These are phyloP conservation scores for Aricia artaxerxes DNA, from an alignment of 2,888 invertebrate genomes.

Conservation along the genomic window DNA sequence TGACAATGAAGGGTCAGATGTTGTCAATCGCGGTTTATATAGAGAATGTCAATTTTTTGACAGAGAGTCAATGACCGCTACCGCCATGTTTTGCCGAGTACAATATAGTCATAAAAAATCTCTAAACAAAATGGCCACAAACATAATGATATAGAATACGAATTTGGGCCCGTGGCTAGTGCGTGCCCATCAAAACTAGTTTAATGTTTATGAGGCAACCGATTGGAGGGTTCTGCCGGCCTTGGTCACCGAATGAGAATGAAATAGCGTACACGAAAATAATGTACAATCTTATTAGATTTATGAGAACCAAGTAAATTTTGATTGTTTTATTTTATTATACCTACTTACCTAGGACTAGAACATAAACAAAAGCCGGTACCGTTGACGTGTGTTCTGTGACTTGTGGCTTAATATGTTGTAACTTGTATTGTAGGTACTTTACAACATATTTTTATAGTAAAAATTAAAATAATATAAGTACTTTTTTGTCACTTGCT, in stretches of 20 bases:
- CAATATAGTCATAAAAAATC: background rate
- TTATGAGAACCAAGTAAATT: background rate
- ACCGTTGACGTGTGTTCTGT: too few species aligned
- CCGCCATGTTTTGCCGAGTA: too few species aligned
- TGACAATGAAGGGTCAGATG: too few species aligned
- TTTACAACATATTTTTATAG: too few species aligned
- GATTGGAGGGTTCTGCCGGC: background rate
- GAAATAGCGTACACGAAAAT: background rate
- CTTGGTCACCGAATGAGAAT: background rate
- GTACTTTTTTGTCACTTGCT: too few species aligned
- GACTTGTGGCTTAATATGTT: too few species aligned
- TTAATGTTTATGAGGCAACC: constrained; percentile 1
- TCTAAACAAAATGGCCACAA: background rate
- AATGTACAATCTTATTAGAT: background rate
- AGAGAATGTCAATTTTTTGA: too few species aligned
- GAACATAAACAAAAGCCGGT: background rate
- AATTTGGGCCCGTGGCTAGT: background rate
- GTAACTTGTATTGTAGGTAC: too few species aligned
- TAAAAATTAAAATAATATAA: too few species aligned
- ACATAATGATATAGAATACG: background rate
- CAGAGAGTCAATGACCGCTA: too few species aligned
- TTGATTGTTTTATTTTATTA: background rate
- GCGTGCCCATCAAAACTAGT: constrained; percentile 4
- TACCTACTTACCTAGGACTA: background rate
- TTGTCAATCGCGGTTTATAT: too few species aligned